phyloP scores from a whole-genome alignment of 2,113 vertebrate species.

The Ceuthmochares aereus region DNA sequence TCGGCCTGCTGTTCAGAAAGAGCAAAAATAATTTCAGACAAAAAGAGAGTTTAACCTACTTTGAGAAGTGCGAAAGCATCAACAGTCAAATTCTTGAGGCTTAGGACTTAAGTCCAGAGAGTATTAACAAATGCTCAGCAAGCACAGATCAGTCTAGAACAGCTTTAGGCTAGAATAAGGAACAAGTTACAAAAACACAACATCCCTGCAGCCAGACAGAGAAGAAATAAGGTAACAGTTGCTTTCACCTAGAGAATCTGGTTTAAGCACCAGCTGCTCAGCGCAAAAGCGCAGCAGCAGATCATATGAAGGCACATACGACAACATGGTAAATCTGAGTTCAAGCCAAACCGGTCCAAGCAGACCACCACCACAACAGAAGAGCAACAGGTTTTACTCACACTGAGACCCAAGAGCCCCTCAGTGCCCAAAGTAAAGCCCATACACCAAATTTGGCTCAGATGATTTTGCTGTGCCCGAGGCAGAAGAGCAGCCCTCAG shows the following conservation, averaged over 20 bases:
- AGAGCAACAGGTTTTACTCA: conserved; percentile 14
- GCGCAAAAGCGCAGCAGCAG: not conserved
- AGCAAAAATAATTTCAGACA: conserved; percentile 9
- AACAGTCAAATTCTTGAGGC: not conserved
- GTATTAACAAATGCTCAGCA: not conserved
- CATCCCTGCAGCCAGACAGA: not conserved
- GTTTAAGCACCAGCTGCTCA: not conserved
- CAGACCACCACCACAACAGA: conserved; percentile 18
- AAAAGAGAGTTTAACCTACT: not conserved
- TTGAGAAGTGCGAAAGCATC: not conserved
- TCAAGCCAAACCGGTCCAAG: not conserved
- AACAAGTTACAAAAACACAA: not conserved
- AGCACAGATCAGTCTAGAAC: not conserved
- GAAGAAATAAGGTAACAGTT: not conserved
- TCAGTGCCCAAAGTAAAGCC: not conserved
- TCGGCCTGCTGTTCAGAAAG: not conserved
- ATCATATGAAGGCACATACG: not conserved
- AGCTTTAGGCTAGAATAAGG: not conserved
- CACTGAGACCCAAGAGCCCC: not conserved
- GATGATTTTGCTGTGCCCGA: not conserved
- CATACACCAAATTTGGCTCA: not conserved
- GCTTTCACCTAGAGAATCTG: not conserved
- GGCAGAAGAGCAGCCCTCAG: not conserved
- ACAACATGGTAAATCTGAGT: not conserved
- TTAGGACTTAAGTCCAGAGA: not conserved